These are phyloP conservation scores for Drosophila arizonae DNA, from an alignment of 1,140 invertebrate species.

Conservation along the genomic window DNA sequence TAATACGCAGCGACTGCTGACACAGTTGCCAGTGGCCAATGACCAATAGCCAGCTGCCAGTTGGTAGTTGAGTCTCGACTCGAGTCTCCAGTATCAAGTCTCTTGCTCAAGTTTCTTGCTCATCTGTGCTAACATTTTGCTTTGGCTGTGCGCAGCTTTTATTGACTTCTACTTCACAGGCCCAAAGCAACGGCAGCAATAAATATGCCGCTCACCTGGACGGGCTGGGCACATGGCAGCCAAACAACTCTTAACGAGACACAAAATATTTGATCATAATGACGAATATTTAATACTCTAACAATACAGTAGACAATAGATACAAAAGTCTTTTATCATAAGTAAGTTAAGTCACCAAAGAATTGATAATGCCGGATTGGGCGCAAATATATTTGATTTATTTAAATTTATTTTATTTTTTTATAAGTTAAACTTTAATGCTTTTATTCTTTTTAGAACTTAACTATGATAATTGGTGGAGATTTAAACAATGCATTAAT, in stretches of 20 bases:
- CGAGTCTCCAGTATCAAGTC: background rate
- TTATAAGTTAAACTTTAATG: no score
- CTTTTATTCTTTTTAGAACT: no score
- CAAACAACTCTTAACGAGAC: conserved; percentile 52
- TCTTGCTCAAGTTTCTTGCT: conserved; percentile 1
- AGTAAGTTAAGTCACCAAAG: no score
- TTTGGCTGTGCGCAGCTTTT: conserved; percentile 36
- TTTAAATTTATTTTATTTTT: no score
- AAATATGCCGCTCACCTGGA: conserved; percentile 19
- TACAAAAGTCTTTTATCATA: no score
- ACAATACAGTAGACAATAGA: no score
- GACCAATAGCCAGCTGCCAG: conserved; percentile 1
- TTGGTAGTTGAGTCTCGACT: conserved; percentile 24
- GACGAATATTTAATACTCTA: conserved; percentile 1
- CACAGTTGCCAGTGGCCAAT: conserved; percentile 43
- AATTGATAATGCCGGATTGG: no score
- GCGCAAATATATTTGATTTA: no score
- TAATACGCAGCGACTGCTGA: conserved; percentile 48
- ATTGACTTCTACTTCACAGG: conserved; percentile 53
- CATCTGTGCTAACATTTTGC: conserved; percentile 45
- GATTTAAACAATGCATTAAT: no score
- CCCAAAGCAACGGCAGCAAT: conserved; percentile 32
- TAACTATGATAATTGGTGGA: no score
- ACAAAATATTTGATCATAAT: background rate
- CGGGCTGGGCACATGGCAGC: conserved; percentile 48